These are phyloP conservation scores for Chouioia cunea DNA, from an alignment of 2,888 invertebrate species.

Conservation along the genomic window DNA sequence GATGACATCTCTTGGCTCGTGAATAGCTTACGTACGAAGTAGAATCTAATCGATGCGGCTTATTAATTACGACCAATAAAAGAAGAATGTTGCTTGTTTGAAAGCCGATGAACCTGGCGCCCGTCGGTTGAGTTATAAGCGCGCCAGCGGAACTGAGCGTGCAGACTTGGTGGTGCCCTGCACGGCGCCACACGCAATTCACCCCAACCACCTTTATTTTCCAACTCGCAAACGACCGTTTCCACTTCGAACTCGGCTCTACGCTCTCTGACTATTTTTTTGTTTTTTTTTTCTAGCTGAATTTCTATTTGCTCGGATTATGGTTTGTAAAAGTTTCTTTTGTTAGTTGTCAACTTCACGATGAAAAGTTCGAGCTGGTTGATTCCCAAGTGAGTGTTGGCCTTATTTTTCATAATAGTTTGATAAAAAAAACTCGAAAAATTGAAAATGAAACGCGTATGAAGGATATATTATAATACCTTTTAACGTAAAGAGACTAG, in stretches of 20 bases:
- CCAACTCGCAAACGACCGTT: too few species aligned
- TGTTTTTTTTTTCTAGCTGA: too few species aligned
- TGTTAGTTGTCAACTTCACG: too few species aligned
- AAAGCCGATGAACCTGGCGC: slow-evolving; percentile 42
- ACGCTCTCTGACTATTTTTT: neutral
- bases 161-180: slow-evolving; percentile 66
- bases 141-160: slow-evolving; percentile 5
- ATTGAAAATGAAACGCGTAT: too few species aligned
- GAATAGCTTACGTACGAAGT: slow-evolving; percentile 17
- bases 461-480: too few species aligned
- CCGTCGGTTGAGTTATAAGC: slow-evolving; percentile 17
- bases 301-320: too few species aligned
- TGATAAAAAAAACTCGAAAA: too few species aligned
- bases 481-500: too few species aligned
- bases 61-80: slow-evolving; percentile 24
- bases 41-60: neutral
- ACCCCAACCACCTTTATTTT: slow-evolving; percentile 4
- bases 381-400: too few species aligned
- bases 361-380: too few species aligned
- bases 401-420: too few species aligned
- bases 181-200: slow-evolving; percentile 66
- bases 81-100: slow-evolving; percentile 8
- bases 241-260: neutral
- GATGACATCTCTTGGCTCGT: slow-evolving; percentile 12
- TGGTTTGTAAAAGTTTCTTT: too few species aligned